Evolutionary conservation across 2,797 vertebrate genomes (phyloP).

Genomic region (Melanotaenia maccullochi): DNA sequence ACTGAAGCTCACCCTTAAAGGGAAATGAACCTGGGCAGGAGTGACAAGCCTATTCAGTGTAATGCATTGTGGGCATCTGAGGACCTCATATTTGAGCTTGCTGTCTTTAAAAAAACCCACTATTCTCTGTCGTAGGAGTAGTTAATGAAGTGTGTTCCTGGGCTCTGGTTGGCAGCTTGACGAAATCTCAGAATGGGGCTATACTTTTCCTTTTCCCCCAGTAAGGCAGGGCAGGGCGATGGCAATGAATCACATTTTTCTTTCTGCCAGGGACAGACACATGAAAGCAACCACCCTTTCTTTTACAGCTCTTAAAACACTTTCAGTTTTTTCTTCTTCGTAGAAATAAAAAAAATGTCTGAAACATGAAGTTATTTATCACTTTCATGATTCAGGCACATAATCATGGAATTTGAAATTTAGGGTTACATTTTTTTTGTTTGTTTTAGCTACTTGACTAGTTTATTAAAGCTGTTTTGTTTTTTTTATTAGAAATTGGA

Average conservation of each 20-base stretch:
- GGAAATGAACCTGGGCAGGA: conserved; percentile 77
- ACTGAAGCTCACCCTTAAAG: conserved; percentile 73
- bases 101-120: conserved; percentile 72
- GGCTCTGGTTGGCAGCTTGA: conserved; percentile 74
- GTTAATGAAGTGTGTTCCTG: conserved; percentile 80
- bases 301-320: conserved; percentile 64
- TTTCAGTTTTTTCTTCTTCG: conserved; percentile 60
- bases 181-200: conserved; percentile 58
- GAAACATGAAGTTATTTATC: conserved; percentile 38
- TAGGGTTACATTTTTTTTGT: conserved; percentile 16
- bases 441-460: conserved; percentile 19
- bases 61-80: conserved; percentile 73
- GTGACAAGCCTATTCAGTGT: conserved; percentile 77
- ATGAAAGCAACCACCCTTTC: conserved; percentile 61
- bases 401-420: conserved; percentile 45
- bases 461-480: conserved; percentile 36
- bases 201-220: conserved; percentile 48
- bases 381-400: conserved; percentile 41
- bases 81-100: conserved; percentile 71
- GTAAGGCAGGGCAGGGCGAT: conserved; percentile 53
- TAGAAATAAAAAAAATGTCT: conserved; percentile 30
- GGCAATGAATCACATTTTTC: conserved; percentile 61
- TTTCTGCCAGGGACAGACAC: conserved; percentile 59
- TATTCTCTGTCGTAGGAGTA: conserved; percentile 70
- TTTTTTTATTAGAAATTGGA: not conserved